Evolutionary conservation across 2,113 vertebrate species (phyloP), one percentile per base, ranked within the genome.

Genomic region (Hepsetus odoe): DNA sequence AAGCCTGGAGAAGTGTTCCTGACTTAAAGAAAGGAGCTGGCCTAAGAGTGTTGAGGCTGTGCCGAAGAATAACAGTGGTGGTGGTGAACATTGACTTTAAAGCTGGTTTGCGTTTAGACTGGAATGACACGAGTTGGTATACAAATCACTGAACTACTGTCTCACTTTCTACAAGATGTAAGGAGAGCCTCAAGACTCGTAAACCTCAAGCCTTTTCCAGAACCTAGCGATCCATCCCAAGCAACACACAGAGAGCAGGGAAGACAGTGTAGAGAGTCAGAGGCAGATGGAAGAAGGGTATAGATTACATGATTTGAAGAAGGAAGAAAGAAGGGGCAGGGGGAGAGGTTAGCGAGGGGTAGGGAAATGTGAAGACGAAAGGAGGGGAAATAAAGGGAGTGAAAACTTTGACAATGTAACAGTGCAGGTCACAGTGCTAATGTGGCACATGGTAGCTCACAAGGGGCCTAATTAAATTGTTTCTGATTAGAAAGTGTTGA

Each of bases 391-490:
- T 7, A 11, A 33, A 16, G 22, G 49, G 35, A 20, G 66, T 59
- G 32, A 65, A 61, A 22, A 64, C 51, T 64, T 61, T 72, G 79
- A 78, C 46, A 59, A 75, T 13, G 75, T 78, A 78, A 72, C 51
- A 20, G 71, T 33, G 18, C 71, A 67, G 82, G 77, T 82, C 76
- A 65, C 32, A 53, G 77, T 51, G 80, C 72, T 81, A 80, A 83
- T 79, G 35, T 74, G 38, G 66, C 59, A 56, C 59, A 80, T 80
- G 40, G 59, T 46, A 67, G 71, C 73, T 84, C 85, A 82, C 86
- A 66, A 55, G 66, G 78, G 83, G 84, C 77, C 85, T 87, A 86
- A 89, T 89, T 89, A 89, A 84, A 85, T 79, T 70, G 78, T 74
- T 80, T 71, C 74, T 83, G 81, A 88, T 84, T 85, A 85, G 76